Conservation (phyloP, 2,888 invertebrate species). For the Xanthorhoe spadicearia region DNA sequence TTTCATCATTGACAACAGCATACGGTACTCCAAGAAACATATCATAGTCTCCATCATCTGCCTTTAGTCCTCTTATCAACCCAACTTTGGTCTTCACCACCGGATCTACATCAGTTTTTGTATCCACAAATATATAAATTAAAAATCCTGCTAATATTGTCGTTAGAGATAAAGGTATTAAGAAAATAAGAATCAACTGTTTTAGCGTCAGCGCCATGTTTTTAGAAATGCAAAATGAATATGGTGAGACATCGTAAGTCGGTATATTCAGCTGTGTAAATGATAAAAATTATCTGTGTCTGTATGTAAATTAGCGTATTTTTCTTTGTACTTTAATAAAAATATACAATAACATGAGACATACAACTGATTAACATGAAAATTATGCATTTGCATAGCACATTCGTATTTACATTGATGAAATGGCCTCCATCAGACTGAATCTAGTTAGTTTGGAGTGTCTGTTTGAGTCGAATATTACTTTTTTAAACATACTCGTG, state of each 20-base stretch:
- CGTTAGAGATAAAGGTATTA: conserved; percentile 8
- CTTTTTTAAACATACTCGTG: too few species aligned
- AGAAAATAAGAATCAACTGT: conserved; percentile 3
- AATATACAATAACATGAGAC: background rate
- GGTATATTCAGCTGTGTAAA: conserved; percentile 23
- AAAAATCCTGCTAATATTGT: conserved; percentile 14
- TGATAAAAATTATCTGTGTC: background rate
- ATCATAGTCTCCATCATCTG: conserved; percentile 37
- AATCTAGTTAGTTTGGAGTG: too few species aligned
- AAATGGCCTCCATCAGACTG: too few species aligned
- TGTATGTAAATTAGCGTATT: background rate
- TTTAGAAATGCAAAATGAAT: conserved; percentile 3
- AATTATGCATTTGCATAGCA: too few species aligned
- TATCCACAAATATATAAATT: conserved; percentile 11
- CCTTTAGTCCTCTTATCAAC: conserved; percentile 37
- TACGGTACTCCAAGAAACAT: conserved; percentile 55
- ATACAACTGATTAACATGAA: background rate
- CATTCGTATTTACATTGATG: too few species aligned
- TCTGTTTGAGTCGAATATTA: too few species aligned
- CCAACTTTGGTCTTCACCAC: conserved; percentile 33
- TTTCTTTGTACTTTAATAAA: background rate
- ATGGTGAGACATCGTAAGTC: background rate
- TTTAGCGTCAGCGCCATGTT: conserved; percentile 12
- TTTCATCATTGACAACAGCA: conserved; percentile 49
- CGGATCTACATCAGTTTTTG: conserved; percentile 10